Conservation (phyloP, 35 echinoderm and acorn worm genomes). For the Heliocidaris erythrogramma region DNA sequence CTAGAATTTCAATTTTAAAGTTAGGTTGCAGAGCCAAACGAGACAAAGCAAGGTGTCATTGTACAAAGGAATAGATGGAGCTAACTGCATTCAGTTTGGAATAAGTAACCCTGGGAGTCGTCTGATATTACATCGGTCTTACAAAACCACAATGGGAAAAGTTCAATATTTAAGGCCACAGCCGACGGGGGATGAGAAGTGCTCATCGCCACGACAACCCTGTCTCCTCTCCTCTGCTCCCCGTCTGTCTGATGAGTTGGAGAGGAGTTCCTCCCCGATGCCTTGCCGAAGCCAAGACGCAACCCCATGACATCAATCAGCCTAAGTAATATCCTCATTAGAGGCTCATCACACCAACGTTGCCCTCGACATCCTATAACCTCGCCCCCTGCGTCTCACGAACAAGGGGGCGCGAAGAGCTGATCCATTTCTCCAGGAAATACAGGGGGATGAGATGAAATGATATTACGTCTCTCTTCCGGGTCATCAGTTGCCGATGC, state of each 20-base stretch:
- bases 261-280: neutral
- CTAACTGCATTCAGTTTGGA: no score
- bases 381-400: neutral
- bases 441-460: neutral
- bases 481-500: no score
- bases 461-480: neutral
- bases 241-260: neutral
- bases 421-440: conserved; percentile 26
- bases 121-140: neutral
- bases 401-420: neutral
- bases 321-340: conserved; percentile 14
- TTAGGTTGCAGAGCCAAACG: no score
- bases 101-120: neutral
- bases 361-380: neutral
- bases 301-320: conserved; percentile 26
- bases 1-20: no score
- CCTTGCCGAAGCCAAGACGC: neutral
- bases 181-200: neutral
- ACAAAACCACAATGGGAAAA: neutral
- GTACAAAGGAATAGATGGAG: no score
- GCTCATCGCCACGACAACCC: neutral
- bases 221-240: neutral
- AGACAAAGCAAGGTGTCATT: no score
- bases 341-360: neutral
- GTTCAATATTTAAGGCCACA: neutral